Base-by-base conservation (phyloP, 2,888 invertebrate species). In the Nematopogon swammerdamellus region DNA sequence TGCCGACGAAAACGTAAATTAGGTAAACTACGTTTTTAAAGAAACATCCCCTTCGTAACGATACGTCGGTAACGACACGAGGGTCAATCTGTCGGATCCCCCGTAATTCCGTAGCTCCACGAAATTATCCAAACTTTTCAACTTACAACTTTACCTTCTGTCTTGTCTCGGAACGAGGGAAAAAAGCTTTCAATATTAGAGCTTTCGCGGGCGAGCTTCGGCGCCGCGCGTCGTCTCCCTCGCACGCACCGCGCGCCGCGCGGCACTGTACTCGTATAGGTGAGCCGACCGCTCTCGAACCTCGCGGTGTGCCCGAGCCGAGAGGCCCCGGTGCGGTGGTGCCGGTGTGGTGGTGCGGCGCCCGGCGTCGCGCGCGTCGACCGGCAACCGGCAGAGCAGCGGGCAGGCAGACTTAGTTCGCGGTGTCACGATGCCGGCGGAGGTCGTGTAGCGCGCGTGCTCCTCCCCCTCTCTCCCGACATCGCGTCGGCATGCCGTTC, bases 51-150 rank as follows among this genome's bases (percentile, higher is more conserved):
- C 79, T 72, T n/a, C n/a, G n/a, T n/a, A 70, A 72, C 76, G 75
- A 73, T 77, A 77, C 76, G 77, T 72, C 67, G 62, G 67, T 69
- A 73, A 71, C 67, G 70, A 67, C 59, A 14, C 63, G 70, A 67
- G 76, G 76, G 77, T 75, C 77, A 75, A 63, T 64, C 61, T 68
- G 70, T 64, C 64, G 64, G 65, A 68, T 67, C 67, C 72, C 73
- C 69, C 63, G 65, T 63, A 61, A 66, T 63, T 64, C 62, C 63
- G 62, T 58, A 68, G 63, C 65, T 70, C 70, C 68, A 63, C 68
- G 58, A 68, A 75, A 77, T 77, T 72, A 75, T 76, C 69, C 68
- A 74, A 77, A 77, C 65, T 77, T 79, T 75, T 73, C 68, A 75
- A 77, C 70, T 75, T 72, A 67, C 65, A 76, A 76, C 72, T 76